Percentiles rank a stretch among this genome's conserved stretches.
phyloP scores from a whole-genome alignment of 2,888 invertebrate species.

The Schizotus pectinicornis region DNA sequence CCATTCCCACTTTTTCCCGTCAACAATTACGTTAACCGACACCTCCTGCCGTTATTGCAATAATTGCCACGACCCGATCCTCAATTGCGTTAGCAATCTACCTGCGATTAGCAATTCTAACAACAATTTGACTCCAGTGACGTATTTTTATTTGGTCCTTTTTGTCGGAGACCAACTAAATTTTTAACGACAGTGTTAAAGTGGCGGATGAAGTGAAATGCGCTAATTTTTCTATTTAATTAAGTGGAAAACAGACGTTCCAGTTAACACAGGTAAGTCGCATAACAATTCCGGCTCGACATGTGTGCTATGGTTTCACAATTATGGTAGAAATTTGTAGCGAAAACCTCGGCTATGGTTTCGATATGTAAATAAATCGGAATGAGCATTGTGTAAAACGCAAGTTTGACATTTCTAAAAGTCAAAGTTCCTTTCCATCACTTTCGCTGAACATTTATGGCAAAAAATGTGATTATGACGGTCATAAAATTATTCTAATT shows the following conservation, averaged over 20 bases:
- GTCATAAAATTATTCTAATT: no score
- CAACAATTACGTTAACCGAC: conserved; percentile 30
- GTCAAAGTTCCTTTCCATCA: conserved; percentile 23
- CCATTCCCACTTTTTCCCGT: conserved; percentile 38
- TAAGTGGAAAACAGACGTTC: conserved; percentile 39
- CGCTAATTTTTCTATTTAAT: conserved; percentile 35
- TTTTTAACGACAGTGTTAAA: conserved; percentile 26
- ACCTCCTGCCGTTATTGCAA: conserved; percentile 9
- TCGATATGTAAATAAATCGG: conserved; percentile 5
- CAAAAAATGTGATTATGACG: no score
- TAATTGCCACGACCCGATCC: no score
- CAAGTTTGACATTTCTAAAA: conserved; percentile 24
- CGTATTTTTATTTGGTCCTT: conserved; percentile 35
- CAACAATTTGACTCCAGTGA: conserved; percentile 30
- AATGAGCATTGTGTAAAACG: conserved; percentile 3
- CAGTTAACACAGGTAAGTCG: conserved; percentile 35
- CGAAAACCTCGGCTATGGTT: not conserved
- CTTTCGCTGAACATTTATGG: conserved; percentile 17
- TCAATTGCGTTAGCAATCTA: conserved; percentile 36
- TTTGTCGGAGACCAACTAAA: conserved; percentile 18
- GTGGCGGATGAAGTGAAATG: conserved; percentile 38
- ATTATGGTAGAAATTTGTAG: conserved; percentile 13
- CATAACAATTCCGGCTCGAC: conserved; percentile 25
- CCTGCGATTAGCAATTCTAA: conserved; percentile 32
- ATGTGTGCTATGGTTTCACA: conserved; percentile 29